Evolutionary conservation across 2,888 invertebrate genomes (phyloP).

Genomic region (Lasiommata megera): DNA sequence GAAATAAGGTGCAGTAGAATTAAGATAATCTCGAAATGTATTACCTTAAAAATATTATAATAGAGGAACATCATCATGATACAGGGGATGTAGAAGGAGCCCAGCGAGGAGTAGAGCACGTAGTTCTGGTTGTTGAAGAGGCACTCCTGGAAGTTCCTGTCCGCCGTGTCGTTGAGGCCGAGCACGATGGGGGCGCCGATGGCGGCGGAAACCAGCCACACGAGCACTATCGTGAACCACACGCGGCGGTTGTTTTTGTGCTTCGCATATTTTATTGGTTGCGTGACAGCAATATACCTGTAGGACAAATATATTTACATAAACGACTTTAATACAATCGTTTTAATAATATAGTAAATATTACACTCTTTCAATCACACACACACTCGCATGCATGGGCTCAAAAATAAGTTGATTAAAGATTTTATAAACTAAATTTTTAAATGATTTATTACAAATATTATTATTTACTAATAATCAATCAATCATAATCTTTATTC

Average conservation of each 20-base stretch:
- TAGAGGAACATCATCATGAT: conserved; percentile 99
- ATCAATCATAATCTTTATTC: too few species aligned
- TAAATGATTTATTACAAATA: too few species aligned
- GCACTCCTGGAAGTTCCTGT: conserved; percentile 91
- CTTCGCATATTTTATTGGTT: conserved; percentile 99
- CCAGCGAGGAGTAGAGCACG: conserved; percentile 97
- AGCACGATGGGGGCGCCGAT: conserved; percentile 98
- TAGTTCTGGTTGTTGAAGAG: conserved; percentile 99
- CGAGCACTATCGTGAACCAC: conserved; percentile 95
- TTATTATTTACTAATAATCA: too few species aligned
- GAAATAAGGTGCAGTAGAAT: too few species aligned
- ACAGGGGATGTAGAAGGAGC: conserved; percentile 99
- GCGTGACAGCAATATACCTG: conserved; percentile 99
- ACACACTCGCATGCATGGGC: too few species aligned
- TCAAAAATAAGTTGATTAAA: too few species aligned
- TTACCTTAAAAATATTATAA: conserved; percentile 97
- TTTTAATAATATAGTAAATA: too few species aligned
- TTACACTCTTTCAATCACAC: too few species aligned
- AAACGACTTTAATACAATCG: not conserved
- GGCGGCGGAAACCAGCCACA: conserved; percentile 95
- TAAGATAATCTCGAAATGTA: too few species aligned
- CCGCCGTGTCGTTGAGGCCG: conserved; percentile 96
- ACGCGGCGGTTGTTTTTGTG: conserved; percentile 98
- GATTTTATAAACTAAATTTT: too few species aligned
- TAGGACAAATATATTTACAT: not conserved